phyloP scores from a whole-genome alignment of 1,140 invertebrate species.

The Anastrepha obliqua region DNA sequence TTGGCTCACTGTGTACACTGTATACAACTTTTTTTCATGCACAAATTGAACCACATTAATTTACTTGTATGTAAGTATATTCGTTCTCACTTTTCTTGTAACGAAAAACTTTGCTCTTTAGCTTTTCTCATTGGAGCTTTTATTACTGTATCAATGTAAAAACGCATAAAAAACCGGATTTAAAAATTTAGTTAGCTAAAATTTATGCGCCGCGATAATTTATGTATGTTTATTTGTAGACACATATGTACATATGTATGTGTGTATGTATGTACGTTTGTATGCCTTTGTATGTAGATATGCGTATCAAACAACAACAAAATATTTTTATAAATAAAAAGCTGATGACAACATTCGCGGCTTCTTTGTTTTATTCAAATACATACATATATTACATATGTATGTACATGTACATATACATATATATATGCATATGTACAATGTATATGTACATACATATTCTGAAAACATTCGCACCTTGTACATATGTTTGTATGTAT shows the following conservation, averaged over 20 bases:
- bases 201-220: not conserved
- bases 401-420: not conserved
- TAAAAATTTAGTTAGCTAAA: not conserved
- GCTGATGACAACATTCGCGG: not conserved
- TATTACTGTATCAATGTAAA: not conserved
- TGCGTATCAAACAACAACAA: not conserved
- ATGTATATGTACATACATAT: too few relatives aligned
- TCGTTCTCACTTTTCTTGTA: not conserved
- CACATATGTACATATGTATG: not conserved
- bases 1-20: too few relatives aligned
- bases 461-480: too few relatives aligned
- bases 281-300: not conserved
- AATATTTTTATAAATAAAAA: conserved; percentile 21
- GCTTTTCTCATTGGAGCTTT: not conserved
- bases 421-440: too few relatives aligned
- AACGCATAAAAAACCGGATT: conserved; percentile 7
- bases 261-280: not conserved
- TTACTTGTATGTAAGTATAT: too few relatives aligned
- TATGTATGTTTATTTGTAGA: not conserved
- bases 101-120: not conserved
- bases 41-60: too few relatives aligned
- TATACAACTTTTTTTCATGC: too few relatives aligned
- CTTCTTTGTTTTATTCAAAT: not conserved
- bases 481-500: not conserved
- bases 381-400: not conserved